Evolutionary conservation across 2,797 vertebrate species (phyloP), one percentile per base, ranked within the genome.

Genomic region (Allobates femoralis): DNA sequence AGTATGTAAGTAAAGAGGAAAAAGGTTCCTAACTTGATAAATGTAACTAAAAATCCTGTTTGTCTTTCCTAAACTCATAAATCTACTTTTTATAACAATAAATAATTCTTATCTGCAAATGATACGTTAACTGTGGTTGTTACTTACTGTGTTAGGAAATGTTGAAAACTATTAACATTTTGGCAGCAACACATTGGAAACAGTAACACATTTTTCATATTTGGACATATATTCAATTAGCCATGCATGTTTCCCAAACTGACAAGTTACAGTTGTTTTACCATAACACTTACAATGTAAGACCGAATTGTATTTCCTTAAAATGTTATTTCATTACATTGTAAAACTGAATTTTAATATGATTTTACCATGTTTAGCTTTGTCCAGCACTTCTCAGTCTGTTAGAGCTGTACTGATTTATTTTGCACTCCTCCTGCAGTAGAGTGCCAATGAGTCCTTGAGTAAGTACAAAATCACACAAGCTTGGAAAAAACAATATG

Each of bases 401-500:
- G 16, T 81, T 81, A 53, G 37, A 73, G 32, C 67, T 74, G 58
- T 28, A 53, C 41, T 81, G 23, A 66, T 66, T 81, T 69, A n/a
- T 55, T 56, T 58, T 67, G n/a, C 32, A 37, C n/a, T 60, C 66
- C 16, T 51, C 7, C 18, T 28, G 37, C 19, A 76, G 28, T 58
- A 66, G 11, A 34, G 37, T 77, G 71, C 79, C 67, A 76, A 64
- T 46, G 41, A 86, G 55, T 67, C 56, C 62, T 82, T 6, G 26
- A 83, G 80, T 87, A 58, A 82, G 56, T 79, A 64, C 8, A 37
- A 80, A 79, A 80, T 80, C 66, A 66, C 56, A 64, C 62, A 84
- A 79, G 67, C 64, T 50, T 5, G 41, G 66, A 18, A n/a, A 79
- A 55, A 87, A 84, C 74, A 87, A 84, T 84, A 80, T 74, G 76